Percentiles rank a stretch among this genome's conserved stretches.
phyloP scores from a whole-genome alignment of 2,888 invertebrate species.

The Nemotelus pantherinus region DNA sequence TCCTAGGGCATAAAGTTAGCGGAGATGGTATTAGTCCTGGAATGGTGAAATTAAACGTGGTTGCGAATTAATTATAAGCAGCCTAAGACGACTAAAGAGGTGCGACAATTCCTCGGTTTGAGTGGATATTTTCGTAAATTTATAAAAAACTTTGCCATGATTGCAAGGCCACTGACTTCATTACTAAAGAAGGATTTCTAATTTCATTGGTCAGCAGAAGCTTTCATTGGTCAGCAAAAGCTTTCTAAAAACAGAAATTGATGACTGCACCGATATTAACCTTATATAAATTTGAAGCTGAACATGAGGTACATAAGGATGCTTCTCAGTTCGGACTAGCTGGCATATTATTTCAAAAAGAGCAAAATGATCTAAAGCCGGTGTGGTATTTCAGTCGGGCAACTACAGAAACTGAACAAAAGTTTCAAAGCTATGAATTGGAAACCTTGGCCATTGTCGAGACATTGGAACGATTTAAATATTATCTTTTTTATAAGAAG shows the following conservation, averaged over 20 bases:
- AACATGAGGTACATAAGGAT: conserved; percentile 1
- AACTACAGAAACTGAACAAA: not conserved
- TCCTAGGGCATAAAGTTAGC: conserved; percentile 23
- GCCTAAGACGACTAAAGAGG: conserved; percentile 50
- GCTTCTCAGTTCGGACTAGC: not conserved
- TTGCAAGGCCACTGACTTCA: conserved; percentile 53
- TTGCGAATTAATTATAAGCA: conserved; percentile 51
- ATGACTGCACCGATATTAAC: no score
- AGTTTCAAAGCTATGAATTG: conserved; percentile 12
- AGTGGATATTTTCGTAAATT: conserved; percentile 57
- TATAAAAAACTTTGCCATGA: conserved; percentile 53
- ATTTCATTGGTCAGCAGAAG: conserved; percentile 50
- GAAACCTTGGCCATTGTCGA: conserved; percentile 2
- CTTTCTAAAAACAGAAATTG: not conserved
- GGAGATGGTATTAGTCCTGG: conserved; percentile 3
- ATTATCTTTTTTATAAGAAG: conserved; percentile 1
- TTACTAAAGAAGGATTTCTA: conserved; percentile 50
- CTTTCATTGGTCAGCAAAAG: no score
- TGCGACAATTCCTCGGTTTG: conserved; percentile 55
- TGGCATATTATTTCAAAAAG: conserved; percentile 15
- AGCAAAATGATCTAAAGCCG: conserved; percentile 1
- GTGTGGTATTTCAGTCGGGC: conserved; percentile 9
- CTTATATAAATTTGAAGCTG: not conserved
- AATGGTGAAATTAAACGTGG: conserved; percentile 17
- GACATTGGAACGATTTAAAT: conserved; percentile 8